These are phyloP conservation scores for Mycalesis mineus DNA, from an alignment of 2,888 invertebrate genomes.

Conservation along the genomic window DNA sequence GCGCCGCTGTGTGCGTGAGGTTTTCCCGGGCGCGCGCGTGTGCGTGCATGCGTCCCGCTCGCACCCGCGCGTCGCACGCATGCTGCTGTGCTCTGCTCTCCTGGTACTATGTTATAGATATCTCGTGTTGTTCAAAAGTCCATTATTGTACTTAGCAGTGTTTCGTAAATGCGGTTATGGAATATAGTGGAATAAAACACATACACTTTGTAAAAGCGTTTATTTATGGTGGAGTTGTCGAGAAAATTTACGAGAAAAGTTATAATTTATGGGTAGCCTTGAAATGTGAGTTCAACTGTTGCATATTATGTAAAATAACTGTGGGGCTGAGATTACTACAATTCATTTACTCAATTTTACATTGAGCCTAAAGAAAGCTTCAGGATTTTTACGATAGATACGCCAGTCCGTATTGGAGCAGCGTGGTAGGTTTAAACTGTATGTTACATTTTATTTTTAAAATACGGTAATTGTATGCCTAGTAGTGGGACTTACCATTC, in stretches of 20 bases:
- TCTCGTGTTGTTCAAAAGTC: constrained; percentile 48
- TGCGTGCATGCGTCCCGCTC: constrained; percentile 27
- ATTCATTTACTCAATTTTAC: not conserved
- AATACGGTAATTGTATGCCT: too few relatives aligned
- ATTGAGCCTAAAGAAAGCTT: not conserved
- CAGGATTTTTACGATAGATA: too few relatives aligned
- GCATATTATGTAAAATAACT: not conserved
- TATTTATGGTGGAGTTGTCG: not conserved
- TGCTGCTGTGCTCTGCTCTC: constrained; percentile 39
- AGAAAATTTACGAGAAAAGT: constrained; percentile 3
- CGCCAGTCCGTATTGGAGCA: too few relatives aligned
- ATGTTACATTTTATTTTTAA: not conserved
- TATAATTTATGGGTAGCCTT: constrained; percentile 8
- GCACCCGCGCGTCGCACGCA: constrained; percentile 31
- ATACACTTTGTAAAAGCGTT: not conserved
- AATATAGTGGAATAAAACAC: constrained; percentile 19
- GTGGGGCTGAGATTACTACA: not conserved
- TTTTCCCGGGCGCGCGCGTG: constrained; percentile 35
- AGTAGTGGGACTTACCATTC: too few relatives aligned
- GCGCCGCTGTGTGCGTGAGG: constrained; percentile 38
- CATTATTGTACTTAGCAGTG: constrained; percentile 59
- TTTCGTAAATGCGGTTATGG: constrained; percentile 47
- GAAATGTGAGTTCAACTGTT: not conserved
- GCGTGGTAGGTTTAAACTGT: not conserved
- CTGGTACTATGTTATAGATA: constrained; percentile 35